Conservation (phyloP, 2,113 vertebrate species). For the Atrichornis clamosus region DNA sequence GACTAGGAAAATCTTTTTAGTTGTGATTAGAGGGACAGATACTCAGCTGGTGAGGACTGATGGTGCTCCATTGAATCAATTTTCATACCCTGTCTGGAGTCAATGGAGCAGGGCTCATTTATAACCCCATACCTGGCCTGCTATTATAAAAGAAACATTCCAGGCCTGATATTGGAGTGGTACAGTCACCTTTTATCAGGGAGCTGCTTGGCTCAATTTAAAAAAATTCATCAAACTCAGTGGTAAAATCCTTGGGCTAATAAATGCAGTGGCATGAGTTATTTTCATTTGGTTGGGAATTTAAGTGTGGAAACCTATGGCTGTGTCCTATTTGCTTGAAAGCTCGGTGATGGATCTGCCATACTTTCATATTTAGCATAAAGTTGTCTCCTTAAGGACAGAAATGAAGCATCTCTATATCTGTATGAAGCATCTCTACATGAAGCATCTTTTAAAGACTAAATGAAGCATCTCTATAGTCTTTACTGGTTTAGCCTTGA, state of each 20-base stretch:
- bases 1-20: constrained; percentile 53
- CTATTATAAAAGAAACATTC: not conserved
- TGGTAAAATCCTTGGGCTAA: not conserved
- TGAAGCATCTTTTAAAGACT: not conserved
- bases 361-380: not conserved
- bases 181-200: not conserved
- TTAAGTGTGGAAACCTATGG: not conserved
- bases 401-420: not conserved
- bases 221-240: constrained; percentile 12
- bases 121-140: not conserved
- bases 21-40: constrained; percentile 55
- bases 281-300: not conserved
- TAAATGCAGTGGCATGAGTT: not conserved
- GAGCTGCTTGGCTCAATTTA: not conserved
- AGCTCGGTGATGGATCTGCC: not conserved
- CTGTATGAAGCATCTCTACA: not conserved
- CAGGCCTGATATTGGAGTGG: not conserved
- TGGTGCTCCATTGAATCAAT: constrained; percentile 41
- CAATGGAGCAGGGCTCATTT: constrained; percentile 51
- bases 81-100: constrained; percentile 45
- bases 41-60: constrained; percentile 28
- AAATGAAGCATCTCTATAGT: not conserved
- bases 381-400: not conserved
- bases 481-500: constrained; percentile 15
- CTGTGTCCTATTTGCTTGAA: not conserved